These are phyloP conservation scores for Naja naja DNA, from an alignment of 2,113 vertebrate genomes.

Conservation along the genomic window DNA sequence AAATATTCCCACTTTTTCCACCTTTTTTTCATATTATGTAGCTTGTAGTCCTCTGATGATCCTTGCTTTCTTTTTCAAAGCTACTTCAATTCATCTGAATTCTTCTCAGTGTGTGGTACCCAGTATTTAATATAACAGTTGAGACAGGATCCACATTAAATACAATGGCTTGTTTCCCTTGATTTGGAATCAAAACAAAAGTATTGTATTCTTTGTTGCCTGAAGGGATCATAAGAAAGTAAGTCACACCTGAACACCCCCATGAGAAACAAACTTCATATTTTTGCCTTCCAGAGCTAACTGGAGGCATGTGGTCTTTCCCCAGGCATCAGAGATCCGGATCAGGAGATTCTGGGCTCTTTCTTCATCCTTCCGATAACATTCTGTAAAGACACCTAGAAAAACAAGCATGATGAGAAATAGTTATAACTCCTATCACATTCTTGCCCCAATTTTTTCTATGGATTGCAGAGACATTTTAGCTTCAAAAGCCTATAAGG, in stretches of 20 bases:
- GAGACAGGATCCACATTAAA: neutral
- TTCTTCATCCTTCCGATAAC: constrained; percentile 79
- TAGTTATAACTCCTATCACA: neutral
- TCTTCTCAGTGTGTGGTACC: neutral
- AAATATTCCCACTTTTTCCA: neutral
- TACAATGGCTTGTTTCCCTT: neutral
- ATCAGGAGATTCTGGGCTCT: constrained; percentile 85
- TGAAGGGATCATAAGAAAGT: neutral
- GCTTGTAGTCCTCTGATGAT: neutral
- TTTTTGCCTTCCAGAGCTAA: constrained; percentile 86
- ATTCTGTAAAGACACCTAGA: constrained; percentile 84
- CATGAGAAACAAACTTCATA: constrained; percentile 89
- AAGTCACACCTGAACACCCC: constrained; percentile 86
- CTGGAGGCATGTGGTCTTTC: constrained; percentile 85
- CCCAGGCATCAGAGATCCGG: constrained; percentile 84
- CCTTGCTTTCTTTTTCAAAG: neutral
- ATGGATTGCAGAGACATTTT: neutral
- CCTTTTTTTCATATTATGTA: neutral
- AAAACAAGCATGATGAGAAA: neutral
- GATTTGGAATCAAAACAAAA: neutral
- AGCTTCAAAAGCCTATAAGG: neutral
- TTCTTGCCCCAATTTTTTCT: neutral
- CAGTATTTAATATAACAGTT: neutral
- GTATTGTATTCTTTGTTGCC: neutral
- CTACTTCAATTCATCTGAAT: neutral